Conservation (phyloP, 2,797 vertebrate species). For the Rallus crepitans region DNA sequence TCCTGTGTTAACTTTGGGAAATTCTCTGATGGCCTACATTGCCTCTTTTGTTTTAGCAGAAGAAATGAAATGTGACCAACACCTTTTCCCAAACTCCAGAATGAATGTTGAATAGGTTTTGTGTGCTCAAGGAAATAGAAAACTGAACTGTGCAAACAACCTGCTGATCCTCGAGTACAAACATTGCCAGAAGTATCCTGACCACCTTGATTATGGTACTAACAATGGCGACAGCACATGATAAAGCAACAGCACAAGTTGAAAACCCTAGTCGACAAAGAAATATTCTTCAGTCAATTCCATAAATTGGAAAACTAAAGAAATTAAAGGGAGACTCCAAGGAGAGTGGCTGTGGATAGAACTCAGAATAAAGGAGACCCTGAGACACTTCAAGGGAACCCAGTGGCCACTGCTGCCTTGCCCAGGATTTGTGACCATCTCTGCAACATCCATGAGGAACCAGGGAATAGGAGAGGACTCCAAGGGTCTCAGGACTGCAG, state of each 20-base stretch:
- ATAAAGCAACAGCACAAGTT: not conserved
- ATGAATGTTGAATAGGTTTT: not conserved
- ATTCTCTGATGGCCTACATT: not conserved
- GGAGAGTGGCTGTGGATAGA: not conserved
- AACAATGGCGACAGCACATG: not conserved
- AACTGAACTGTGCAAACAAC: not conserved
- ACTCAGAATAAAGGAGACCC: not conserved
- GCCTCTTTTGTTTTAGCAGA: not conserved
- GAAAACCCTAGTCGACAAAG: not conserved
- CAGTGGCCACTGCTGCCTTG: rapidly evolving
- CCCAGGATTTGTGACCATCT: not conserved
- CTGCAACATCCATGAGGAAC: not conserved
- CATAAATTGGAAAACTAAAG: not conserved
- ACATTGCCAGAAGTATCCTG: not conserved
- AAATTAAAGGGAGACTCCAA: not conserved
- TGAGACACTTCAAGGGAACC: not conserved
- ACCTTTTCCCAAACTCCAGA: not conserved
- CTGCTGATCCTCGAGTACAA: not conserved
- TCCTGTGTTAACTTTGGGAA: not conserved
- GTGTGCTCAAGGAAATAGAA: not conserved
- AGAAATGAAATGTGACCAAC: not conserved
- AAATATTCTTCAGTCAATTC: not conserved
- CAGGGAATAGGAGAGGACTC: not conserved
- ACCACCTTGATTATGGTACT: not conserved
- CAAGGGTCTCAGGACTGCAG: not conserved